A percentile compares a stretch with the other conserved stretches of the same genome.
phyloP scores from a whole-genome alignment of 2,113 vertebrate genomes.

The Platysteira castanea region DNA sequence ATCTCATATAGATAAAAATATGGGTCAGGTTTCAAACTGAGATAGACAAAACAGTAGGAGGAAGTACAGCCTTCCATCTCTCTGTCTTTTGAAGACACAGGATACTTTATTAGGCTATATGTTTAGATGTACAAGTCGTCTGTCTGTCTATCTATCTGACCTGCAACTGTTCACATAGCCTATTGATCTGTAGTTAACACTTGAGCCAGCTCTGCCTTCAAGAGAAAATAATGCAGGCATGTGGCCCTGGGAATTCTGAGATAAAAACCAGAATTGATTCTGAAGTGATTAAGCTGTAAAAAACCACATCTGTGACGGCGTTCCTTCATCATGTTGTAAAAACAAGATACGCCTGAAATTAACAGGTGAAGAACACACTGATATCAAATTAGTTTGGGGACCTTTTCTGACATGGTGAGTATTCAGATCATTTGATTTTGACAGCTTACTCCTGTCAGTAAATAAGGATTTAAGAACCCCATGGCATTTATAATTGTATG shows the following conservation, averaged over 20 bases:
- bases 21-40: not conserved
- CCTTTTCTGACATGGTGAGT: not conserved
- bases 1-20: not conserved
- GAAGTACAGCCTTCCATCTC: not conserved
- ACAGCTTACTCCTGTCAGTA: not conserved
- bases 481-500: not conserved
- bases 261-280: not conserved
- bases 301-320: not conserved
- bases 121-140: not conserved
- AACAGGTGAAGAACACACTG: not conserved
- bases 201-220: not conserved
- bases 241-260: not conserved
- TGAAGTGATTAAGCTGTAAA: not conserved
- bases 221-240: not conserved
- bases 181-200: not conserved
- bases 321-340: not conserved
- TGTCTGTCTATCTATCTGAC: not conserved
- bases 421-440: not conserved
- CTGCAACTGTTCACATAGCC: not conserved
- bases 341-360: not conserved
- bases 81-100: not conserved
- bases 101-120: not conserved
- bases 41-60: not conserved
- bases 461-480: rapidly evolving
- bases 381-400: not conserved